Percentiles rank a stretch among this genome's conserved stretches.
These are phyloP conservation scores for Ceratosolen solmsi DNA, from an alignment of 1,140 invertebrate species.

Conservation along the genomic window DNA sequence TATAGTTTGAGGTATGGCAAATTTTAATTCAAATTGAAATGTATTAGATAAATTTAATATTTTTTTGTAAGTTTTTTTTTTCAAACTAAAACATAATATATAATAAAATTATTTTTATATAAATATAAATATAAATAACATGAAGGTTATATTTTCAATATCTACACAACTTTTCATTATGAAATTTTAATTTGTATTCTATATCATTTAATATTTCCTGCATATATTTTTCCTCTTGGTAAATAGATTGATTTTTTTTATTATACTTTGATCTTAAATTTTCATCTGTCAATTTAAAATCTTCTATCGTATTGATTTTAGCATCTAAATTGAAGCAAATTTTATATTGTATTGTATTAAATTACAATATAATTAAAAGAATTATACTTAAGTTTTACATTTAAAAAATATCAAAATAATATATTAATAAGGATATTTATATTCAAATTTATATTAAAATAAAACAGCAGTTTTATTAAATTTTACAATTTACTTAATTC, in stretches of 20 bases:
- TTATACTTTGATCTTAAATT: conserved; percentile 56
- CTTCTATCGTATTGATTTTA: conserved; percentile 62
- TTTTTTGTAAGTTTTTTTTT: conserved; percentile 59
- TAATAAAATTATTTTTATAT: not conserved
- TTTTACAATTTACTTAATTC: conserved; percentile 55
- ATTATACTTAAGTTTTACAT: no score
- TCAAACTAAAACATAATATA: conserved; percentile 57
- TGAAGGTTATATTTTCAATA: no score
- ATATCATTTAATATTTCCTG: conserved; percentile 51
- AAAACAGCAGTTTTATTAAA: not conserved
- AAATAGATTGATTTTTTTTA: conserved; percentile 45
- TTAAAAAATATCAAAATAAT: no score
- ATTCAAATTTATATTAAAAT: no score
- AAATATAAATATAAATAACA: no score
- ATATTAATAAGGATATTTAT: no score
- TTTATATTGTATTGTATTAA: conserved; percentile 1
- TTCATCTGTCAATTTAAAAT: conserved; percentile 59
- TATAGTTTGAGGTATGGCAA: conserved; percentile 52
- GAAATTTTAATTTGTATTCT: conserved; percentile 56
- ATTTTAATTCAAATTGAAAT: conserved; percentile 59
- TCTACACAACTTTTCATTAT: conserved; percentile 61
- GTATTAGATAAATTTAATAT: conserved; percentile 56
- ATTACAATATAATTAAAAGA: not conserved
- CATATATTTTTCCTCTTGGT: conserved; percentile 54
- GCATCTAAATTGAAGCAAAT: conserved; percentile 55